phyloP scores from a whole-genome alignment of 2,888 invertebrate species.

The Oasisia sp. region DNA sequence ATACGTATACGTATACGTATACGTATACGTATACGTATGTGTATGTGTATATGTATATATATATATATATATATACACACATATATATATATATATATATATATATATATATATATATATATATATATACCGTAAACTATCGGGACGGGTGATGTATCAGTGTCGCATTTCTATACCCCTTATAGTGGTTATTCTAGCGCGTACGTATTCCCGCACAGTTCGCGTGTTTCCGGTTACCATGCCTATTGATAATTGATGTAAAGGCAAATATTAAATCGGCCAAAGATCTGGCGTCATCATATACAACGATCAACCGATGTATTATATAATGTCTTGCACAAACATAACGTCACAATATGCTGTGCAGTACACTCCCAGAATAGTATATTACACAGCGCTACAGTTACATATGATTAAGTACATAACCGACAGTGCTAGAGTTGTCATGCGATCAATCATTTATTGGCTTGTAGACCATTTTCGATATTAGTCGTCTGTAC shows the following conservation, averaged over 20 bases:
- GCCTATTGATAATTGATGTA: no score
- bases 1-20: no score
- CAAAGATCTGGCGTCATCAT: neutral
- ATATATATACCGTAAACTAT: no score
- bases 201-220: no score
- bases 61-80: neutral
- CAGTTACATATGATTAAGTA: neutral
- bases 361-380: neutral
- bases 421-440: neutral
- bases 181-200: no score
- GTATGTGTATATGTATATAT: neutral
- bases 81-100: conserved; percentile 21
- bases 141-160: neutral
- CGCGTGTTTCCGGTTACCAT: no score
- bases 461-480: neutral
- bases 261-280: neutral
- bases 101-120: no score
- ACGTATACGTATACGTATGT: no score
- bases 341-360: neutral
- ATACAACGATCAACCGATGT: neutral
- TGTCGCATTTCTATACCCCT: neutral
- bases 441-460: neutral
- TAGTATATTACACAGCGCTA: neutral
- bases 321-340: neutral
- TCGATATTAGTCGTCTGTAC: neutral